Conservation (phyloP, 2,113 vertebrate species). For the Empidonax alnorum region DNA sequence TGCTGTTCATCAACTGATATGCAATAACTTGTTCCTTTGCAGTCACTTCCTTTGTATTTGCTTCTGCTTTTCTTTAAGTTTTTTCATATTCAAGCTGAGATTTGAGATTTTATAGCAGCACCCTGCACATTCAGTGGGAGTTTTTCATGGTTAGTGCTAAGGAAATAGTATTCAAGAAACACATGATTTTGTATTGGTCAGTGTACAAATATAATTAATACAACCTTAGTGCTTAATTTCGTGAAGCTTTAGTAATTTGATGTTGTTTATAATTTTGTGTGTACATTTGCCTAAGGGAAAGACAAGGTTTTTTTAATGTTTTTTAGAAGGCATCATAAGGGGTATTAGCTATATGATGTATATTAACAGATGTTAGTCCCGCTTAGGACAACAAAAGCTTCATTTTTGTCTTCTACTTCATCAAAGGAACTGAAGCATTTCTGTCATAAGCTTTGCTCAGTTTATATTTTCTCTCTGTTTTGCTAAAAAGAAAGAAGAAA, state of each 20-base stretch:
- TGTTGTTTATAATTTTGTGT: neutral
- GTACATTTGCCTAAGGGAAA: neutral
- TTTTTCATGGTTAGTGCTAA: neutral
- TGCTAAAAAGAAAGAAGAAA: neutral
- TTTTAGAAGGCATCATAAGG: neutral
- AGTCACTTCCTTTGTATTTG: neutral
- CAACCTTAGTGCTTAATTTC: neutral
- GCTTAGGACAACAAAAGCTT: neutral
- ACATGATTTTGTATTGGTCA: neutral
- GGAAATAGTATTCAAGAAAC: neutral
- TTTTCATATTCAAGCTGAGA: neutral
- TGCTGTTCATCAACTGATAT: neutral
- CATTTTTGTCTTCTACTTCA: neutral
- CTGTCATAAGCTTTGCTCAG: neutral
- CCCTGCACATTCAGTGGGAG: neutral
- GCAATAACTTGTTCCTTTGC: neutral
- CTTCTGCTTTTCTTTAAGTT: neutral
- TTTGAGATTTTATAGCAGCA: neutral
- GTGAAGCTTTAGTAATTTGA: neutral
- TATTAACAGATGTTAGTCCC: neutral
- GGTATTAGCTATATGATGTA: neutral
- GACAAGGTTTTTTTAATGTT: neutral
- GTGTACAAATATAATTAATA: neutral
- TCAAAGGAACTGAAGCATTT: neutral
- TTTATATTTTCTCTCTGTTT: neutral